Base-by-base conservation (phyloP, 2,888 invertebrate species). In the Orgyia antiqua region DNA sequence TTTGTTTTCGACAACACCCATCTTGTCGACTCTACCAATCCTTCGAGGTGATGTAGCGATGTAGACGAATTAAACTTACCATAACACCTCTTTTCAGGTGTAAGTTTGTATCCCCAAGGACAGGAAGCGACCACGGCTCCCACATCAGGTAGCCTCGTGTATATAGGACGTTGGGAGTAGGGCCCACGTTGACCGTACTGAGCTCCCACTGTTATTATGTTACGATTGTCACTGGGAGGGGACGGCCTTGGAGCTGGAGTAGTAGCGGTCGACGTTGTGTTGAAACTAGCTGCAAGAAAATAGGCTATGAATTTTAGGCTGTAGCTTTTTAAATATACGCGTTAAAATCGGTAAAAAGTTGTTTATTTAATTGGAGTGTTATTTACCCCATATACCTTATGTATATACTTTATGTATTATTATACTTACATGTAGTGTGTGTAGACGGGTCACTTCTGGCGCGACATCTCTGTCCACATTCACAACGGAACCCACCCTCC, bases 81-180 rank as follows among this genome's bases (percentile, higher is more conserved):
- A 24, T 68, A 51, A 4, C 94, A 93, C 43, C 92, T 87, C 23
- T 90, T 90, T 47, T 96, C 95, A 0, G 82, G 62, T 6, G 91
- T 91, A 6, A 96, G 76, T 38, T 88, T 89, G 64, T 96, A 96
- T 0, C 96, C 96, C 44, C 89, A 88, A 0, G 95, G 95, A 59
- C 96, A 97, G 0, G 72, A 57, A 6, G 68, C 54, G 13, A 68
- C 46, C 12, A 80, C 36, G 0, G 68, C 57, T 0, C 71, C 74
- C 0, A 59, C 51, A 27, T 58, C 58, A 5, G 63, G 61, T 0
- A 65, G 45, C 1, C 75, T 55, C 0, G 67, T 45, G 52, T 59
- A 67, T 0, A 62, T 52, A 0, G 83, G 80, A 4, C 76, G 45
- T 2, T 68, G 51, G 20, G 68, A 68, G 40, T 67, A 64, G 0